Conservation (phyloP, 2,888 invertebrate genomes). For the Pristionchus entomophagus region DNA sequence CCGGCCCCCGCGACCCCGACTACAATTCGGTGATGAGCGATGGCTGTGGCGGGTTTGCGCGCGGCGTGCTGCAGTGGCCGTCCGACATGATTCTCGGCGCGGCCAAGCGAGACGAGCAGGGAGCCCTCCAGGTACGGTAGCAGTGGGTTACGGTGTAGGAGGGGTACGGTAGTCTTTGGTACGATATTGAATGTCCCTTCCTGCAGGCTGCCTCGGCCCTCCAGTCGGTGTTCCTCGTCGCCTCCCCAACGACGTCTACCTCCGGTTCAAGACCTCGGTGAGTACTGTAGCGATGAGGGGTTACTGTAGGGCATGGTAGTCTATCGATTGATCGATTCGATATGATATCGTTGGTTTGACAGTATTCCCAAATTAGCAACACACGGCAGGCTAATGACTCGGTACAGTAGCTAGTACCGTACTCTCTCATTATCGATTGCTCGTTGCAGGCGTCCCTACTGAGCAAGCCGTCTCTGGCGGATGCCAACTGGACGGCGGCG, state of each 20-base stretch:
- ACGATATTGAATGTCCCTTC: no score
- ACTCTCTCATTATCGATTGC: no score
- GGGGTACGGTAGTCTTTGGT: no score
- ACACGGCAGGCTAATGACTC: no score
- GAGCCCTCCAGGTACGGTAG: no score
- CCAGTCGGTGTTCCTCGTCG: constrained; percentile 90
- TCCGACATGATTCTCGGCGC: constrained; percentile 96
- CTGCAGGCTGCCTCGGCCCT: constrained; percentile 82
- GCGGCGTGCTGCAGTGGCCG: constrained; percentile 98
- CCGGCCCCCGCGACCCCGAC: constrained; percentile 77
- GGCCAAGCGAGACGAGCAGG: constrained; percentile 81
- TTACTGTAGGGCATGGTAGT: no score
- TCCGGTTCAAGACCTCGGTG: constrained; percentile 66
- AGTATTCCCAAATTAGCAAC: no score
- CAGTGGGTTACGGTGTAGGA: no score
- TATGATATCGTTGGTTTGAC: no score
- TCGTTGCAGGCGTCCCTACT: constrained; percentile 42
- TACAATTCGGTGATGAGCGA: constrained; percentile 92
- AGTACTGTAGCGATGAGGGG: no score
- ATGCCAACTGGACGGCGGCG: constrained; percentile 91
- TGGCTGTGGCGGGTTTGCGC: constrained; percentile 97
- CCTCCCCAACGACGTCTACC: constrained; percentile 72
- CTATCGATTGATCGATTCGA: no score
- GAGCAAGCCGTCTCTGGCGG: constrained; percentile 48
- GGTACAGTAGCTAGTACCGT: no score